Evolutionary conservation across 1,140 invertebrate genomes (phyloP).

Genomic region (Lanistes nyassanus): DNA sequence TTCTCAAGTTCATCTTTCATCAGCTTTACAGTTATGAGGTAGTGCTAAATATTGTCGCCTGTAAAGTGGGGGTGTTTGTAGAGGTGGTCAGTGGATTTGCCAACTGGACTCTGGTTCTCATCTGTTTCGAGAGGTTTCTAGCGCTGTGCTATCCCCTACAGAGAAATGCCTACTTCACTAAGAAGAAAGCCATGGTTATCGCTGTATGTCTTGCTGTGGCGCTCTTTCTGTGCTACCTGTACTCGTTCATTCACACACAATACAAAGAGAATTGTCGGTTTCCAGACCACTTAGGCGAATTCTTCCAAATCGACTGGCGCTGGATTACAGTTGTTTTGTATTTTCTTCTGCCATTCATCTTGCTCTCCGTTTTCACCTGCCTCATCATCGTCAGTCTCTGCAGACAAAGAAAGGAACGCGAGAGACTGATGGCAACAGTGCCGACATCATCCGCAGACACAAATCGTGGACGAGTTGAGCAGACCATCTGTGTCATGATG

Average conservation of each 20-base stretch:
- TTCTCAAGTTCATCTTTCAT: conserved; percentile 42
- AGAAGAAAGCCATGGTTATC: conserved; percentile 29
- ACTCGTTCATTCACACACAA: conserved; percentile 31
- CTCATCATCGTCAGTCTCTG: conserved; percentile 37
- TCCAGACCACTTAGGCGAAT: conserved; percentile 19
- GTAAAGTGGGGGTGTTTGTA: conserved; percentile 11
- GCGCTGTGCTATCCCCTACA: conserved; percentile 49
- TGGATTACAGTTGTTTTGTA: conserved; percentile 45
- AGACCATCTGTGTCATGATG: conserved; percentile 40
- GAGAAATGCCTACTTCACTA: conserved; percentile 41
- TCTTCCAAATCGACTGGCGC: conserved; percentile 36
- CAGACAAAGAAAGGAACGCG: conserved; percentile 31
- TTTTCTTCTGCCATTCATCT: conserved; percentile 38
- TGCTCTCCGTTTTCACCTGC: conserved; percentile 38
- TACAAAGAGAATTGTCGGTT: conserved; percentile 25
- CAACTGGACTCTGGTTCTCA: conserved; percentile 53
- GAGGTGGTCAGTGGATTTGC: conserved; percentile 40
- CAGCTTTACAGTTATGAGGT: conserved; percentile 34
- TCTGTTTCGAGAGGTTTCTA: conserved; percentile 52
- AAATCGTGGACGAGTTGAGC: conserved; percentile 37
- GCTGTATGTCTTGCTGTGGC: conserved; percentile 31
- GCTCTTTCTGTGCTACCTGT: conserved; percentile 37
- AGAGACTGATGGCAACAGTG: not conserved
- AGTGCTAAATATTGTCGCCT: conserved; percentile 33
- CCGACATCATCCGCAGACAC: not conserved